Conservation (phyloP, 2,888 invertebrate genomes). For the Linnaemya tessellans region DNA sequence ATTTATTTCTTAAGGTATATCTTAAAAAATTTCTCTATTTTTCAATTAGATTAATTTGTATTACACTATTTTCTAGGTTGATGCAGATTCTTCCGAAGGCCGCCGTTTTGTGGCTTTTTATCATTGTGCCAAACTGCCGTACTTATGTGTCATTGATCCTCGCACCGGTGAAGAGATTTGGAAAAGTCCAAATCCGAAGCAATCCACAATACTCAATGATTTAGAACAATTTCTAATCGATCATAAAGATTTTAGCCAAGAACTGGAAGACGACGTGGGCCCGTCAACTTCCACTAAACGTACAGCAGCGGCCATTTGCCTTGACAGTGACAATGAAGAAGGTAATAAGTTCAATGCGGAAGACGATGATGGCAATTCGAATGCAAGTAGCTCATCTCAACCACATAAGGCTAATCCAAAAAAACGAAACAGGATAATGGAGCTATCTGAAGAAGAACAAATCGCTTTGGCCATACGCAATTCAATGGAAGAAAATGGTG, state of each 20-base stretch:
- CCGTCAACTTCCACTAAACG: conserved; percentile 77
- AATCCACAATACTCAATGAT: conserved; percentile 77
- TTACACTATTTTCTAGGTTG: conserved; percentile 73
- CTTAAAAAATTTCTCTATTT: too few species aligned
- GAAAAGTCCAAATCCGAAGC: conserved; percentile 78
- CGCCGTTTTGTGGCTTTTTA: conserved; percentile 87
- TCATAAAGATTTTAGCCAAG: conserved; percentile 78
- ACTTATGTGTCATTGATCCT: conserved; percentile 87
- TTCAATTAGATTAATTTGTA: too few species aligned
- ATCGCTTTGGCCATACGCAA: conserved; percentile 82
- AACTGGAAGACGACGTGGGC: conserved; percentile 74
- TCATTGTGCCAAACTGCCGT: conserved; percentile 86
- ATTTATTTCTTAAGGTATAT: neutral
- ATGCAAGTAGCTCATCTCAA: conserved; percentile 60
- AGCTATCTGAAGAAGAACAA: conserved; percentile 82
- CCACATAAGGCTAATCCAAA: conserved; percentile 69
- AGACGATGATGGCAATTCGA: conserved; percentile 65
- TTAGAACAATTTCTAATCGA: conserved; percentile 77
- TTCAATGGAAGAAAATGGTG: conserved; percentile 82
- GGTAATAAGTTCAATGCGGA: conserved; percentile 65
- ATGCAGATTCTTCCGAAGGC: conserved; percentile 85
- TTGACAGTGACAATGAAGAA: conserved; percentile 73
- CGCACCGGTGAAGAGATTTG: conserved; percentile 86
- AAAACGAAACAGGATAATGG: conserved; percentile 78
- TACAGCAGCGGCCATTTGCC: conserved; percentile 71